A percentile compares a stretch with the other conserved stretches of the same genome.
Evolutionary conservation across 2,888 invertebrate genomes (phyloP).

Genomic region (Drosophila borealis): DNA sequence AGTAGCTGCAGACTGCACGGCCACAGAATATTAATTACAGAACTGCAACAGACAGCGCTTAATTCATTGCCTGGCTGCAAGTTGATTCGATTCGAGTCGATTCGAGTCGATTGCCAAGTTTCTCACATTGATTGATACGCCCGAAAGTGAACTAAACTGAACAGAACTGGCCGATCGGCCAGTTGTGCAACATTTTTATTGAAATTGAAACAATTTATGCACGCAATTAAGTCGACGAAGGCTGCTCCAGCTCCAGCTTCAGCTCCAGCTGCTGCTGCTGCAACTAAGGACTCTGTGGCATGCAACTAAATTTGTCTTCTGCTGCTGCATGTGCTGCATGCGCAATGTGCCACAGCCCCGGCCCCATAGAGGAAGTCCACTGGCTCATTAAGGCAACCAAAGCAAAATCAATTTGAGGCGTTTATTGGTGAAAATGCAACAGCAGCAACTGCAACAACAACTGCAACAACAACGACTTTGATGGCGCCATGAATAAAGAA

Average conservation of each 20-base stretch:
- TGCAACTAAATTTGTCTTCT: slow-evolving; percentile 76
- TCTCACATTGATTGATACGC: slow-evolving; percentile 74
- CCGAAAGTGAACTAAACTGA: neutral
- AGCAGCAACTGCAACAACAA: slow-evolving; percentile 3
- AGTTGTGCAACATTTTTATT: slow-evolving; percentile 76
- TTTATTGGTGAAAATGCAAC: slow-evolving; percentile 48
- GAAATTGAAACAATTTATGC: slow-evolving; percentile 79
- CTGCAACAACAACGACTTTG: slow-evolving; percentile 17
- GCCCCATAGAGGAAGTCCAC: slow-evolving; percentile 14
- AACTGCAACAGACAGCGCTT: slow-evolving; percentile 36
- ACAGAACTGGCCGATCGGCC: slow-evolving; percentile 18
- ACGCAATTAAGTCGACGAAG: slow-evolving; percentile 72
- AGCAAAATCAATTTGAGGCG: slow-evolving; percentile 45
- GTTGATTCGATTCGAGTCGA: slow-evolving; percentile 14
- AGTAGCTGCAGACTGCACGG: slow-evolving; percentile 50
- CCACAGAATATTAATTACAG: slow-evolving; percentile 75
- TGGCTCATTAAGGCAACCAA: slow-evolving; percentile 53
- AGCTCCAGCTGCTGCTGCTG: slow-evolving; percentile 21
- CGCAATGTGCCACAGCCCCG: slow-evolving; percentile 48
- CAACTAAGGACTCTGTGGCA: slow-evolving; percentile 67
- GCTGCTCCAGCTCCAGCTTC: slow-evolving; percentile 12
- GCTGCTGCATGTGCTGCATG: slow-evolving; percentile 71
- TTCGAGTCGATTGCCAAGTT: slow-evolving; percentile 27
- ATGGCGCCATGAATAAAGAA: slow-evolving; percentile 74
- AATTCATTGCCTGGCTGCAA: slow-evolving; percentile 30